These are phyloP conservation scores for Smutsia gigantea DNA, from an alignment of 2,797 vertebrate genomes.

Conservation along the genomic window DNA sequence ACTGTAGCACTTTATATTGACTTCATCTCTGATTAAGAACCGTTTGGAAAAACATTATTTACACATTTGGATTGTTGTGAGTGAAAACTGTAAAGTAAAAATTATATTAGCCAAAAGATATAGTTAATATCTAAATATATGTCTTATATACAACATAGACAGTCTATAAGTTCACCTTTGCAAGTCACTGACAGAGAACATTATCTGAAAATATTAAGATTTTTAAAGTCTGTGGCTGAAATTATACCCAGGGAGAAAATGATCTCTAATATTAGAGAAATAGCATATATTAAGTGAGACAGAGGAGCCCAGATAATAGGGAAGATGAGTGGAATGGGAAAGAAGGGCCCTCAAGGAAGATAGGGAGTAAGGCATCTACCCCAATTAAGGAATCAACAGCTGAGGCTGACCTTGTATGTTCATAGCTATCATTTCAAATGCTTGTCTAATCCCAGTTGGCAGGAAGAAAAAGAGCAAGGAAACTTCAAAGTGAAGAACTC, in stretches of 20 bases:
- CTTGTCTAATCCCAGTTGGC: not conserved
- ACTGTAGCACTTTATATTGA: not conserved
- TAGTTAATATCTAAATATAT: not conserved
- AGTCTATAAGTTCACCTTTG: not conserved
- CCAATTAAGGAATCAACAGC: not conserved
- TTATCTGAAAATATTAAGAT: not conserved
- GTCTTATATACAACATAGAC: not conserved
- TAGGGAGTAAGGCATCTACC: rapidly evolving
- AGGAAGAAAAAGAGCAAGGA: not conserved
- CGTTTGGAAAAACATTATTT: conserved; percentile 10
- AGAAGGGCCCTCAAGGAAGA: not conserved
- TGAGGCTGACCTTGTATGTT: not conserved
- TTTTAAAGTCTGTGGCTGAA: not conserved
- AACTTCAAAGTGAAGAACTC: not conserved
- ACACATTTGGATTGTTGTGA: not conserved
- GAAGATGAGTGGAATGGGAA: not conserved
- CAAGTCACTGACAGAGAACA: not conserved
- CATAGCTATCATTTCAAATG: not conserved
- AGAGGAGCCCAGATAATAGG: not conserved
- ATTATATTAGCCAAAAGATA: not conserved
- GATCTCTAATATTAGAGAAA: not conserved
- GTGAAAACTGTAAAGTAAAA: conserved; percentile 39
- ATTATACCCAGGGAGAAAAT: not conserved
- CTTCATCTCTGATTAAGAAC: not conserved
- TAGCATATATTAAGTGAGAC: not conserved